These are phyloP conservation scores for Watsonalla binaria DNA, from an alignment of 2,888 invertebrate genomes.

Conservation along the genomic window DNA sequence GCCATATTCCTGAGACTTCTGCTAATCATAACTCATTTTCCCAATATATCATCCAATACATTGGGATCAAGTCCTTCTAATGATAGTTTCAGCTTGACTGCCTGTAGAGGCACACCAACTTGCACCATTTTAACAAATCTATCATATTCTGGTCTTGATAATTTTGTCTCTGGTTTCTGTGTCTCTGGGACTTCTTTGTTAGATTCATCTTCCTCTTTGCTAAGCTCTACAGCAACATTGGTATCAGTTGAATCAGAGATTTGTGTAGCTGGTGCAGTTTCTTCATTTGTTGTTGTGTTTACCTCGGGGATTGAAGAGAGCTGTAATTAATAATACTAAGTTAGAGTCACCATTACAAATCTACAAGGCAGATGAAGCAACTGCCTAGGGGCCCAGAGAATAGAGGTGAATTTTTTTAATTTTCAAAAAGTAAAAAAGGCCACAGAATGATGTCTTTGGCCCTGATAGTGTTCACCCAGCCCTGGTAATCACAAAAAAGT, in stretches of 20 bases:
- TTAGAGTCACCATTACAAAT: not conserved
- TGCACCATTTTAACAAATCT: conserved; percentile 94
- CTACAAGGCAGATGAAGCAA: too few species aligned
- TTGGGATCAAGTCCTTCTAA: conserved; percentile 89
- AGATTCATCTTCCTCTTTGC: conserved; percentile 7
- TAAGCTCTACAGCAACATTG: not conserved
- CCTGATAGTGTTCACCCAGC: too few species aligned
- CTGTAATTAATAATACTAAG: conserved; percentile 40
- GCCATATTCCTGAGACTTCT: too few species aligned
- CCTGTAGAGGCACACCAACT: conserved; percentile 90
- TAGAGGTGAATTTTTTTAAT: too few species aligned
- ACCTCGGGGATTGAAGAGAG: conserved; percentile 75
- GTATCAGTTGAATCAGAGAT: conserved; percentile 2
- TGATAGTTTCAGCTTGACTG: conserved; percentile 89
- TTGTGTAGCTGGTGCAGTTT: conserved; percentile 7
- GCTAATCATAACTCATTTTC: conserved; percentile 25
- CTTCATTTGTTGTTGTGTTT: conserved; percentile 23
- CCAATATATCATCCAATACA: conserved; percentile 77
- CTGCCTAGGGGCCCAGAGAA: too few species aligned
- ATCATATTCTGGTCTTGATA: conserved; percentile 82
- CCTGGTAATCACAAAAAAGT: too few species aligned
- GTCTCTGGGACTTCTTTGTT: conserved; percentile 1
- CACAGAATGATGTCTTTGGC: too few species aligned
- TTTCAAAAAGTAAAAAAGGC: too few species aligned
- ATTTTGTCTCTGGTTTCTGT: conserved; percentile 4